Evolutionary conservation across 2,888 invertebrate species (phyloP), one percentile per base, ranked within the genome.

Genomic region (Philhelius pedissequus): DNA sequence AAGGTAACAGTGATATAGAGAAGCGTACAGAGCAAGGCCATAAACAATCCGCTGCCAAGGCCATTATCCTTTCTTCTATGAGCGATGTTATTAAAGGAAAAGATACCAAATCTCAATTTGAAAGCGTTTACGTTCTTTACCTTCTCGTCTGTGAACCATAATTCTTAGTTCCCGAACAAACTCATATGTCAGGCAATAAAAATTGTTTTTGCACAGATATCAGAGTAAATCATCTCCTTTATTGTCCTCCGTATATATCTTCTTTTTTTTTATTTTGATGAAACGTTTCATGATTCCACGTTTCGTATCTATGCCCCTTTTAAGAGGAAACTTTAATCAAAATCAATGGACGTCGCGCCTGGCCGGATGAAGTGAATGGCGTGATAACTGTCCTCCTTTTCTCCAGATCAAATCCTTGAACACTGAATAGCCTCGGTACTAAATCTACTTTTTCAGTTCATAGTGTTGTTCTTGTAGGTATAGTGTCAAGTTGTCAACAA

Each of bases 51-150:
- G 60, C 22, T 78, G 78, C 56, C 68, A 78, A 69, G 64, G 82
- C 81, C 60, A 82, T 82, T 78, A 76, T 54, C 40, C 60, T 27
- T 48, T 35, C 20, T 64, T 62, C 62, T 48, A 69, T 48, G 66
- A 62, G 50, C 66, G 71, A 81, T 71, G 71, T 73, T 71, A 77
- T 77, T 52, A 54, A 77, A 45, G 60, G 68, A 66, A 70, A 76
- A 58, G 64, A 82, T 82, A 71, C 77, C 81, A 82, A 82, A 82
- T 82, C 77, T 82, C 66, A 82, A 82, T 82, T 82, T 71, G 48
- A 82, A 82, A 77, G 25, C 77, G 77, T 77, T 78, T 52, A 35
- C 56, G 56, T 56, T 56, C 56, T 20, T 32, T 13, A 56, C 20
- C 20, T 27, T 56, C 56, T 52, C 48, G 62, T 62, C 40, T 54